phyloP scores from a whole-genome alignment of 2,797 vertebrate genomes.

The Echeneis naucrates region DNA sequence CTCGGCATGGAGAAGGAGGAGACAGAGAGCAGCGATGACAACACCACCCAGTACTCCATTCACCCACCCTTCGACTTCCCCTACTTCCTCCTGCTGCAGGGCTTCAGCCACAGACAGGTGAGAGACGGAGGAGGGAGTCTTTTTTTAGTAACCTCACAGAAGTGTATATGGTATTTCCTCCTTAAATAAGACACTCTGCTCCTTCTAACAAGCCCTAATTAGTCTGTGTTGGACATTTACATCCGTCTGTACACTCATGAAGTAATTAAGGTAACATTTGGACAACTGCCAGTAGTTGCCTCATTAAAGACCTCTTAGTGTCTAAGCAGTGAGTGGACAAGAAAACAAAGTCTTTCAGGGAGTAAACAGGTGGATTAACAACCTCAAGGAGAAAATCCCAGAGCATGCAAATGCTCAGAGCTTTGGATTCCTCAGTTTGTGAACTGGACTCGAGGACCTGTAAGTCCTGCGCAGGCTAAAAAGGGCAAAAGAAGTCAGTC shows the following conservation, averaged over 20 bases:
- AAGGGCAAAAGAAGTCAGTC: constrained; percentile 15
- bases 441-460: background rate
- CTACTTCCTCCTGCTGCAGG: constrained; percentile 86
- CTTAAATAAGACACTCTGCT: no score
- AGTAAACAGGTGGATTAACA: no score
- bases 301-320: constrained; percentile 1
- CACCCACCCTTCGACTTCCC: constrained; percentile 86
- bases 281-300: no score
- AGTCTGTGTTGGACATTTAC: no score
- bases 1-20: constrained; percentile 84
- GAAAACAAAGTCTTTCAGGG: constrained; percentile 34
- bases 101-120: constrained; percentile 86
- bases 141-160: no score
- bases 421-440: constrained; percentile 1
- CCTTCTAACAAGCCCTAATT: no score
- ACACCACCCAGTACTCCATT: constrained; percentile 85
- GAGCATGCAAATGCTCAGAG: constrained; percentile 9
- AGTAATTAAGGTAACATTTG: no score
- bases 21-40: constrained; percentile 86
- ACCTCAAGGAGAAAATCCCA: constrained; percentile 49
- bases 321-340: no score
- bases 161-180: no score
- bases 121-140: background rate
- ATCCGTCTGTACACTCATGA: no score
- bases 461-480: background rate